These are phyloP conservation scores for Hemicrepidius hirtus DNA, from an alignment of 2,888 invertebrate species.

Conservation along the genomic window DNA sequence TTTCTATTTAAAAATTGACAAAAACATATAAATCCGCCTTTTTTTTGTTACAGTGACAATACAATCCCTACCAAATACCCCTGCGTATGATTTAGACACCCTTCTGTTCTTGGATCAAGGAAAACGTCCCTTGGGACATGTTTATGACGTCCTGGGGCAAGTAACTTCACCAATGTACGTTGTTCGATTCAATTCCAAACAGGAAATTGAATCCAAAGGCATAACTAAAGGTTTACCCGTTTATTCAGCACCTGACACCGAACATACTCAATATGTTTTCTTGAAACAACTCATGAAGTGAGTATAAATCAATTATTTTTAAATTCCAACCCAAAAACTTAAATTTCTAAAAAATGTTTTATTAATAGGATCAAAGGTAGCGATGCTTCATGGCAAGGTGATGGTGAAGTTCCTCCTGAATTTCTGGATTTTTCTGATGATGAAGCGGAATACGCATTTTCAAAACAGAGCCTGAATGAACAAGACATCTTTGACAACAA, in stretches of 20 bases:
- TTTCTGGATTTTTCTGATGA: slow-evolving; percentile 91
- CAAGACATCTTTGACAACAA: slow-evolving; percentile 42
- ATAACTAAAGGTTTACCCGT: slow-evolving; percentile 82
- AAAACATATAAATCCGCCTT: too few species aligned
- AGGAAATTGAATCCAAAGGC: slow-evolving; percentile 83
- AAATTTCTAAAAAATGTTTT: too few species aligned
- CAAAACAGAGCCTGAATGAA: slow-evolving; percentile 55
- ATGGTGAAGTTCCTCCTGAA: slow-evolving; percentile 85
- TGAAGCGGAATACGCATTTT: slow-evolving; percentile 79
- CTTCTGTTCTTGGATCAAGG: slow-evolving; percentile 90
- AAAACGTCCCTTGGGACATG: slow-evolving; percentile 82
- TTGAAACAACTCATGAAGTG: slow-evolving; percentile 83
- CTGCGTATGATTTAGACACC: slow-evolving; percentile 90
- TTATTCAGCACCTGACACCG: slow-evolving; percentile 85
- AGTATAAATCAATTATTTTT: slow-evolving; percentile 60
- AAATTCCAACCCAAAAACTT: too few species aligned
- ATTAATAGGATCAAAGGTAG: slow-evolving; percentile 84
- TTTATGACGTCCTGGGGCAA: slow-evolving; percentile 95
- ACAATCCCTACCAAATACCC: slow-evolving; percentile 80
- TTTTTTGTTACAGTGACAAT: slow-evolving; percentile 81
- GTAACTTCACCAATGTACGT: slow-evolving; percentile 91
- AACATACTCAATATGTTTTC: slow-evolving; percentile 86
- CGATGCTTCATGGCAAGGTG: slow-evolving; percentile 92
- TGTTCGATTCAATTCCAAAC: slow-evolving; percentile 88
- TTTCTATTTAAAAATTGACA: too few species aligned